Conservation (phyloP, 2,797 vertebrate genomes). For the Melanotaenia maccullochi region DNA sequence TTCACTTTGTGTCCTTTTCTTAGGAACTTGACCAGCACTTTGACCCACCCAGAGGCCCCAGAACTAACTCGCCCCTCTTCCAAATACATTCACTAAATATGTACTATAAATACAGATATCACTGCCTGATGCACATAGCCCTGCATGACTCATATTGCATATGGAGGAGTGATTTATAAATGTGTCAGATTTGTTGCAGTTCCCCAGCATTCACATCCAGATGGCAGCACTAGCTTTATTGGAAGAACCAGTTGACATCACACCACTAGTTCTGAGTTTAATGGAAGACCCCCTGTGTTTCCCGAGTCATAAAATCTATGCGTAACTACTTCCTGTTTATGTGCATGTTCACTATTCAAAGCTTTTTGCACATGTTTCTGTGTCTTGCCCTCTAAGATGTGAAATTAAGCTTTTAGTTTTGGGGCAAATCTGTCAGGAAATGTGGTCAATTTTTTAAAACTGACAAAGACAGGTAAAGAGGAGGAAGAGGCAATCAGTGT, state of each 20-base stretch:
- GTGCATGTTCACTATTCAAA: not conserved
- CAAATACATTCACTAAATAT: not conserved
- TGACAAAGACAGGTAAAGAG: not conserved
- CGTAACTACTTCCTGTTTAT: not conserved
- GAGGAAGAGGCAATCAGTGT: constrained; percentile 8
- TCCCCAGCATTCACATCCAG: constrained; percentile 30
- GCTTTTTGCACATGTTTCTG: not conserved
- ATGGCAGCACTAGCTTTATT: constrained; percentile 49
- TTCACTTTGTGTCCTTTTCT: no score
- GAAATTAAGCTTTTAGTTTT: not conserved
- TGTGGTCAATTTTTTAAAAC: not conserved
- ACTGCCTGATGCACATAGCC: not conserved
- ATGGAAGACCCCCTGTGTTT: not conserved
- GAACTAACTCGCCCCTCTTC: not conserved
- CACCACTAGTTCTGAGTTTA: not conserved
- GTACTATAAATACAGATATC: not conserved
- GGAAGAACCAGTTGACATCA: constrained; percentile 8
- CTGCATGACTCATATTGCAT: not conserved
- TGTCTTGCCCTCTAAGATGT: not conserved
- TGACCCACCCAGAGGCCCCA: no score
- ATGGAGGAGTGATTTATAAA: not conserved
- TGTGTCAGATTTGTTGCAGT: not conserved
- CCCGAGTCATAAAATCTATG: not conserved
- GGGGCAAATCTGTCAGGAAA: not conserved
- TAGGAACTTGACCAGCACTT: no score